These are phyloP conservation scores for Sycobia sp. DNA, from an alignment of 1,140 invertebrate species.

Conservation along the genomic window DNA sequence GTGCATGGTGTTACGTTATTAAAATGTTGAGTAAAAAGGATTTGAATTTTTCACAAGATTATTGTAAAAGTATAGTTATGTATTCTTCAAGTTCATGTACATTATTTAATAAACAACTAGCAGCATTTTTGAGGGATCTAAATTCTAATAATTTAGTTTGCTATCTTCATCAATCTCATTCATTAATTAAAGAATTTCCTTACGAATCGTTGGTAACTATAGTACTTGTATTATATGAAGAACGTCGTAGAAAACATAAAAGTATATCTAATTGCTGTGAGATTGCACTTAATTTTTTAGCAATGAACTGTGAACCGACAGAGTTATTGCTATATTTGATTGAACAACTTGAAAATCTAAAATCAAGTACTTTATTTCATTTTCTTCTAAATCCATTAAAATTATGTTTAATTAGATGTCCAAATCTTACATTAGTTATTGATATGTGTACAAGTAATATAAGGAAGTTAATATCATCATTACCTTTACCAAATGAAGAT, in stretches of 20 bases:
- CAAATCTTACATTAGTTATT: conserved; percentile 4
- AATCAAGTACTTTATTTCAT: neutral
- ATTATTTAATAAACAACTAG: neutral
- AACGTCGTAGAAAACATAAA: neutral
- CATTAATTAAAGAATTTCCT: conserved; percentile 7
- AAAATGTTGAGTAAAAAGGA: no score
- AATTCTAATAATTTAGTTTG: neutral
- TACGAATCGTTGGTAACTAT: conserved; percentile 1
- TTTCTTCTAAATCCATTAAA: conserved; percentile 1
- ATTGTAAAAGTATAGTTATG: no score
- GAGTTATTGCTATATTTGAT: conserved; percentile 8
- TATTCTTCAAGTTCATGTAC: neutral
- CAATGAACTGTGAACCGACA: conserved; percentile 10
- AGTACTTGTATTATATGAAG: neutral
- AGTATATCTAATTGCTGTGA: neutral
- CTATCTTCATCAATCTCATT: neutral
- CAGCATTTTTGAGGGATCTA: neutral
- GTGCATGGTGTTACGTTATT: no score
- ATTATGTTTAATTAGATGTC: conserved; percentile 11
- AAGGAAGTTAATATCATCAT: conserved; percentile 10
- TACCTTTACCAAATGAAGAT: neutral
- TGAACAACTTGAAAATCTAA: conserved; percentile 12
- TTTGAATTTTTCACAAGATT: no score
- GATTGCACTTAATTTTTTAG: conserved; percentile 1
- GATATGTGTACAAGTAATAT: conserved; percentile 11